phyloP scores from a whole-genome alignment of 1,140 invertebrate genomes.

The Acarapis woodi region DNA sequence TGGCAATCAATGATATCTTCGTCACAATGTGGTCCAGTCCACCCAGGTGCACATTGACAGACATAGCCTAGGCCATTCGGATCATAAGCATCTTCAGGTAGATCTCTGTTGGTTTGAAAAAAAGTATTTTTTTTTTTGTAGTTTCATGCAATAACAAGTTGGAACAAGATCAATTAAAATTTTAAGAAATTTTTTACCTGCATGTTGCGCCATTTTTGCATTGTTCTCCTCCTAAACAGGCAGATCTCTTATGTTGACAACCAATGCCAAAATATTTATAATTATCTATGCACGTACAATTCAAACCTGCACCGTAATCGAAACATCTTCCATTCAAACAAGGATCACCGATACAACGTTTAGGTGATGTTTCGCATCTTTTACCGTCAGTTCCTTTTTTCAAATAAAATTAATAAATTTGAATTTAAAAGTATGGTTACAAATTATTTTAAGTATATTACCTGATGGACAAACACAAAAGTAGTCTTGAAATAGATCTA shows the following conservation, averaged over 20 bases:
- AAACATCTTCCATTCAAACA: constrained; percentile 83
- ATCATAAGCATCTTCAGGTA: constrained; percentile 2
- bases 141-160: too few relatives aligned
- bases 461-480: constrained; percentile 85
- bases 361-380: constrained; percentile 74
- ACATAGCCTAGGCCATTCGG: too few relatives aligned
- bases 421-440: too few relatives aligned
- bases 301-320: constrained; percentile 75
- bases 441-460: too few relatives aligned
- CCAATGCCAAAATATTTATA: constrained; percentile 54
- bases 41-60: constrained; percentile 55
- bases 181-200: constrained; percentile 43
- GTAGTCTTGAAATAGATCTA: constrained; percentile 73
- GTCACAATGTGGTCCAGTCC: constrained; percentile 59
- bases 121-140: too few relatives aligned
- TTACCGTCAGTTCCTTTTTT: constrained; percentile 79
- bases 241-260: constrained; percentile 60
- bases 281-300: constrained; percentile 72
- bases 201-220: constrained; percentile 81
- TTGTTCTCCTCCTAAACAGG: constrained; percentile 35
- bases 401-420: too few relatives aligned
- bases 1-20: constrained; percentile 72
- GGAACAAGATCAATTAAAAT: constrained; percentile 20
- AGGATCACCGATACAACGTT: constrained; percentile 75
- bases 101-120: too few relatives aligned